phyloP scores from a whole-genome alignment of 1,140 invertebrate species.

The Drosophila neocordata region DNA sequence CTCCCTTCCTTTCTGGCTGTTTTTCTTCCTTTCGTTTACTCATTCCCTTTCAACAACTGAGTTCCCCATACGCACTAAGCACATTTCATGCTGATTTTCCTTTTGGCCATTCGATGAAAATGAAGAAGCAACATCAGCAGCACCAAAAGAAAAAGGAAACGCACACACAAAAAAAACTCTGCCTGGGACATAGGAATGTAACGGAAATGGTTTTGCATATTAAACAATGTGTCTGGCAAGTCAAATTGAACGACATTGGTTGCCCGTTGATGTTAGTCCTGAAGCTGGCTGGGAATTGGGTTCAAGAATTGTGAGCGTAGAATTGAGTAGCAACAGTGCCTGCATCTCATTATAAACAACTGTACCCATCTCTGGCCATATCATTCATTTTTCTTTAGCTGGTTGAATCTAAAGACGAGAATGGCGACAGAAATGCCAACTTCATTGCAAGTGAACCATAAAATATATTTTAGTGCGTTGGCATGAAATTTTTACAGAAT shows the following conservation, averaged over 20 bases:
- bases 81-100: conserved; percentile 78
- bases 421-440: neutral
- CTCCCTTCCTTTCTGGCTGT: neutral
- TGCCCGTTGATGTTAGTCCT: conserved; percentile 11
- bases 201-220: conserved; percentile 81
- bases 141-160: neutral
- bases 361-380: conserved; percentile 19
- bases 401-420: neutral
- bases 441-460: conserved; percentile 72
- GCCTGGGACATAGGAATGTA: conserved; percentile 53
- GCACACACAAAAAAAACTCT: conserved; percentile 30
- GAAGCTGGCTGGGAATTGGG: neutral
- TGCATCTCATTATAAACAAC: conserved; percentile 60
- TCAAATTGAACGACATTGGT: conserved; percentile 36
- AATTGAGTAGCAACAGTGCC: conserved; percentile 22
- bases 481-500: conserved; percentile 11
- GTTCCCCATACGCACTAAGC: conserved; percentile 53
- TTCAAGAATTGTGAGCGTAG: neutral
- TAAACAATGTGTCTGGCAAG: conserved; percentile 65
- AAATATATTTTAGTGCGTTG: conserved; percentile 69
- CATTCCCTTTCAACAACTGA: neutral
- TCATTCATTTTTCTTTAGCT: neutral
- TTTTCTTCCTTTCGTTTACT: too few species aligned
- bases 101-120: conserved; percentile 51
- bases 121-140: neutral